A percentile compares a stretch with the other conserved stretches of the same genome.
Evolutionary conservation across 2,113 vertebrate genomes (phyloP).

Genomic region (Platichthys flesus): DNA sequence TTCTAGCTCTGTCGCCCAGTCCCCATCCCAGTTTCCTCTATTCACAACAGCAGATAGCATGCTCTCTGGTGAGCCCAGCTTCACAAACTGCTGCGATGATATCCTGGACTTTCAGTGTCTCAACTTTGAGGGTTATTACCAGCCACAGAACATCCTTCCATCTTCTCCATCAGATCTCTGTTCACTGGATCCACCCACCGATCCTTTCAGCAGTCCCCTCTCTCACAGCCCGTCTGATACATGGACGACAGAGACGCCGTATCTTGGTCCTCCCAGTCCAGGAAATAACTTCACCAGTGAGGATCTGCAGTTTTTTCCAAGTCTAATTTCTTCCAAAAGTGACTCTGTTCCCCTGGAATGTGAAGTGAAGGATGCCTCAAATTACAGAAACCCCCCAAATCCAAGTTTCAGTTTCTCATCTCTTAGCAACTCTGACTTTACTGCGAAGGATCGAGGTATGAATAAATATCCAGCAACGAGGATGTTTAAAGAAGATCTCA

Average conservation of each 20-base stretch:
- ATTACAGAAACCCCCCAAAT: slow-evolving; percentile 64
- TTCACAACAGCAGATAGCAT: slow-evolving; percentile 75
- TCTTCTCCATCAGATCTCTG: slow-evolving; percentile 81
- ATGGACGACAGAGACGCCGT: slow-evolving; percentile 82
- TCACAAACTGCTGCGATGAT: slow-evolving; percentile 82
- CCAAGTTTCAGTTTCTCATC: slow-evolving; percentile 58
- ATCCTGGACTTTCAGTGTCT: slow-evolving; percentile 84
- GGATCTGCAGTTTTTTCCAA: slow-evolving; percentile 80
- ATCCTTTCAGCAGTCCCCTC: slow-evolving; percentile 83
- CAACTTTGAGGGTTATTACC: slow-evolving; percentile 83
- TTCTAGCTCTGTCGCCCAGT: slow-evolving; percentile 71
- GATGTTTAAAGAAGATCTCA: slow-evolving; percentile 68
- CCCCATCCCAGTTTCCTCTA: slow-evolving; percentile 75
- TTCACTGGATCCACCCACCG: slow-evolving; percentile 78
- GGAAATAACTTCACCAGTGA: slow-evolving; percentile 78
- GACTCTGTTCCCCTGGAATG: slow-evolving; percentile 69
- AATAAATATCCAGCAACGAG: slow-evolving; percentile 61
- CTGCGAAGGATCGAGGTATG: slow-evolving; percentile 57
- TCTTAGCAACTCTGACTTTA: slow-evolving; percentile 54
- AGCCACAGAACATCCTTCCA: slow-evolving; percentile 79
- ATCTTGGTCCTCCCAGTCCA: slow-evolving; percentile 83
- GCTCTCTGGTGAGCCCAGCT: slow-evolving; percentile 77
- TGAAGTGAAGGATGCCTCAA: slow-evolving; percentile 65
- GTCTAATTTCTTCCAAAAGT: slow-evolving; percentile 72
- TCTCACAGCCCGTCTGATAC: slow-evolving; percentile 82